Evolutionary conservation across 2,113 vertebrate genomes (phyloP).

Genomic region (Aspidoscelis tigris): DNA sequence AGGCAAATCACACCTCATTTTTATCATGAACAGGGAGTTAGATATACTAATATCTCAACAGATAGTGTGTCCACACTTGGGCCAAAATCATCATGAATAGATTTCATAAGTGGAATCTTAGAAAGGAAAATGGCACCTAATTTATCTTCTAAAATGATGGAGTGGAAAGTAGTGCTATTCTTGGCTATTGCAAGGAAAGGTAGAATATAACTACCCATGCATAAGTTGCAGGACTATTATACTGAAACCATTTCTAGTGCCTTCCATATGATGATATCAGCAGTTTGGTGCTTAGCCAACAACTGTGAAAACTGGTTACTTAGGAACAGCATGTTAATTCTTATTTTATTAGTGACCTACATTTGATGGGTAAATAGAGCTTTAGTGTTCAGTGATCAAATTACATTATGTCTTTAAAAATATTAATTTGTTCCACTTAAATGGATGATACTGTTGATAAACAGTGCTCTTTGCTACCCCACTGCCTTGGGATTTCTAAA

Average conservation of each 20-base stretch:
- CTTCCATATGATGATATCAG: not conserved
- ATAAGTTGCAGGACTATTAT: not conserved
- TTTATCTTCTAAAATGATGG: too few species aligned
- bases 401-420: not conserved
- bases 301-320: not conserved
- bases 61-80: not conserved
- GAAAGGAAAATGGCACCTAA: not conserved
- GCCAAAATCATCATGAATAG: not conserved
- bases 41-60: too few species aligned
- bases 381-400: not conserved
- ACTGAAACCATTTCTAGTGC: not conserved
- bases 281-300: not conserved
- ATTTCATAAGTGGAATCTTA: not conserved
- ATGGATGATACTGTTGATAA: not conserved
- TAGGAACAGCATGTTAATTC: not conserved
- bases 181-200: too few species aligned
- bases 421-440: not conserved
- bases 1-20: not conserved
- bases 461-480: not conserved
- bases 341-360: not conserved
- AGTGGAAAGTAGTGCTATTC: too few species aligned
- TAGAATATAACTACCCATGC: too few species aligned
- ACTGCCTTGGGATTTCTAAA: slow-evolving; percentile 29
- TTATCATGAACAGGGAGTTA: not conserved
- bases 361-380: not conserved